Base-by-base conservation (phyloP, 92 coral and sea anemone species). In the Pocillopora grandis region DNA sequence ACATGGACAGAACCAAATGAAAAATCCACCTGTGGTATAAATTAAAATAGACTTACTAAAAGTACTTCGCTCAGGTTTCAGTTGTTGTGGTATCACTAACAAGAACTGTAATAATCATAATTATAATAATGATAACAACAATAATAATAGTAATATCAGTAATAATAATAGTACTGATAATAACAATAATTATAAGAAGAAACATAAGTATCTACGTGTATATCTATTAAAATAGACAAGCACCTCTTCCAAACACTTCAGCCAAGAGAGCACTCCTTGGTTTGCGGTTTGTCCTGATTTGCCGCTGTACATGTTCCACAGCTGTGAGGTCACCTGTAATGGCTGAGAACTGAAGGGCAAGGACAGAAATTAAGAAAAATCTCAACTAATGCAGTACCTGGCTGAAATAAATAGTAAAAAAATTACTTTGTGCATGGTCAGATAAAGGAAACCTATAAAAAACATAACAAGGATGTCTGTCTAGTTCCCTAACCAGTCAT, bases 181-280 rank as follows among this genome's bases (percentile, higher is more conserved):
- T 42, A 7, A 42, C 52, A 7, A 42, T 42, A 42, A 0, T 42
- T 2, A 42, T 42, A 27, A 27, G 31, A 27, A 27, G 31, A 27
- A 42, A 42, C 4, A 42, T 42, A 42, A 3, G 52, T 42, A 3
- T 42, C 52, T 42, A 42, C 0, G 52, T 42, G 36, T 65, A 19
- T 27, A 11, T 65, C 5, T 31, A 37, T 36, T 58, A 27, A 58
- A 42, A 84, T 37, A 58, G 16, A 49, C 17, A 73, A 89, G 31
- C 58, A 95, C 98, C 98, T 95, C 95, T 84, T 65, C 98, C 98
- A 90, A 95, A 95, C 5, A 95, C 98, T 71, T 95, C 98, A n/a
- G 92, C 90, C 76, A 95, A 85, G 65, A 95, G 90, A 69, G 92
- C 98, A 75, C 91, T 81, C 42, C 96, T 79, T 63, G 98, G 94